A percentile compares a stretch with the other conserved stretches of the same genome.
These are phyloP conservation scores for Olivierus martensii DNA, from an alignment of 1,140 invertebrate genomes.

Conservation along the genomic window DNA sequence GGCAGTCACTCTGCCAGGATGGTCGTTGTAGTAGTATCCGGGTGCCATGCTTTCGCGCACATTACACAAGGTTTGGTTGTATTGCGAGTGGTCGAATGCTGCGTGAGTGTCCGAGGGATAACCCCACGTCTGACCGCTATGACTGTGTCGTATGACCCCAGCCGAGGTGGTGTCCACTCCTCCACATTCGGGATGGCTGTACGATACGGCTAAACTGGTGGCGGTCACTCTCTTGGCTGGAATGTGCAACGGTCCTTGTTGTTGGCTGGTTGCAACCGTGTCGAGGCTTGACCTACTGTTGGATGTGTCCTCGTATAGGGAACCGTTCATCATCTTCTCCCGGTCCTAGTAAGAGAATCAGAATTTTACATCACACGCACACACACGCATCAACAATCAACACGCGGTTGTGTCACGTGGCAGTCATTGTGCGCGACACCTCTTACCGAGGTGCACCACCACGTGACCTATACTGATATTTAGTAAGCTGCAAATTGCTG, in stretches of 20 bases:
- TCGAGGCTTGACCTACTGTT: no score
- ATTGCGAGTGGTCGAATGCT: conserved; percentile 36
- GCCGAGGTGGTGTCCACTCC: conserved; percentile 27
- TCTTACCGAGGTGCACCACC: no score
- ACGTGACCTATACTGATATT: no score
- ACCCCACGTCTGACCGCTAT: conserved; percentile 46
- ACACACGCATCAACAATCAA: no score
- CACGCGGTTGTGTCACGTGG: no score
- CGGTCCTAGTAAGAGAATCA: no score
- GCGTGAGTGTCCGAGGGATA: conserved; percentile 48
- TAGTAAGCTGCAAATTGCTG: no score
- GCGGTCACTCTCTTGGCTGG: conserved; percentile 55
- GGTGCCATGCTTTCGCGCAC: conserved; percentile 46
- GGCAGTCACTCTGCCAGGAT: conserved; percentile 30
- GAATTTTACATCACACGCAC: no score
- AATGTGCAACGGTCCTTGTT: conserved; percentile 50
- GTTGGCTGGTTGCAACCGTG: no score
- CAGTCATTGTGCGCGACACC: no score
- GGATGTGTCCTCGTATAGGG: no score
- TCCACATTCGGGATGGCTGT: conserved; percentile 31
- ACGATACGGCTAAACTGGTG: conserved; percentile 28
- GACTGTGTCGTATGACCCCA: conserved; percentile 54
- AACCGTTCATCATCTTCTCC: no score
- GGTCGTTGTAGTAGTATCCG: conserved; percentile 55
- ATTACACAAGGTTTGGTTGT: conserved; percentile 42